phyloP scores from a whole-genome alignment of 1,140 invertebrate genomes.

The Belonocnema kinseyi region DNA sequence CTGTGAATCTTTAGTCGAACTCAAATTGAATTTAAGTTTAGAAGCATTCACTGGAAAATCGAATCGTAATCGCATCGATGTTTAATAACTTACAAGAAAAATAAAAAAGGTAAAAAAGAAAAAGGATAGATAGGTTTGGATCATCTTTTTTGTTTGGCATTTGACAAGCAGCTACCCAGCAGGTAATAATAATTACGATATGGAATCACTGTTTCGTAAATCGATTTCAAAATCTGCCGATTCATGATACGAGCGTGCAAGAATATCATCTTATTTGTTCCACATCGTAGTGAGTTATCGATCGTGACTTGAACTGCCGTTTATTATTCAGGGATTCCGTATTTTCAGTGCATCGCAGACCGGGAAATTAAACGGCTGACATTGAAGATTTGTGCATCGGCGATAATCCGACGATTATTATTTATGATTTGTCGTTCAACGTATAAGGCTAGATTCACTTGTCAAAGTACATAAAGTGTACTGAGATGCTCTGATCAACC shows the following conservation, averaged over 20 bases:
- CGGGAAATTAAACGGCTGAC: slow-evolving; percentile 35
- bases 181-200: neutral
- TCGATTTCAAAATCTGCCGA: slow-evolving; percentile 11
- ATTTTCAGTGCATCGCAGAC: slow-evolving; percentile 21
- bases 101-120: no score
- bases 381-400: slow-evolving; percentile 45
- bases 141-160: neutral
- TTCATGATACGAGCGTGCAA: neutral
- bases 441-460: slow-evolving; percentile 60
- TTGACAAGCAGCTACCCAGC: neutral
- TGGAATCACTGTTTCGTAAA: neutral
- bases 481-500: slow-evolving; percentile 50
- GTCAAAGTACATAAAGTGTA: slow-evolving; percentile 40
- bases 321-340: slow-evolving; percentile 29
- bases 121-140: neutral
- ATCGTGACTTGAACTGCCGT: slow-evolving; percentile 15
- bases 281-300: slow-evolving; percentile 15
- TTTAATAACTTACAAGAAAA: no score
- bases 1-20: no score
- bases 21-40: no score
- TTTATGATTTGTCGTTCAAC: slow-evolving; percentile 64
- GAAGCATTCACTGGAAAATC: no score
- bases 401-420: slow-evolving; percentile 68
- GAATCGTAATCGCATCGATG: no score
- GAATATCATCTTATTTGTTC: slow-evolving; percentile 3